These are phyloP conservation scores for Leptarthrus brevirostris DNA, from an alignment of 2,888 invertebrate species.

Conservation along the genomic window DNA sequence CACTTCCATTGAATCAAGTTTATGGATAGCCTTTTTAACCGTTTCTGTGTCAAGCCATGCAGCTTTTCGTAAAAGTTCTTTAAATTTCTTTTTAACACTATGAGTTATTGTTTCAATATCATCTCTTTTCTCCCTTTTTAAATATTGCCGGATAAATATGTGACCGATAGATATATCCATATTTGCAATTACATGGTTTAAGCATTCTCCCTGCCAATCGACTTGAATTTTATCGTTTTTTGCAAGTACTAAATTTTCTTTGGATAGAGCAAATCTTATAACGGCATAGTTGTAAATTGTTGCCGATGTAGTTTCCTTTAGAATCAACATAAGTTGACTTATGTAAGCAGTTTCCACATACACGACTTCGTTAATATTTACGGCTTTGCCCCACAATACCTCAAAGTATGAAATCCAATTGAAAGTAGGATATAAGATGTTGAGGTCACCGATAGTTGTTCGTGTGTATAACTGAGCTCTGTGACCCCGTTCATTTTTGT, in stretches of 20 bases:
- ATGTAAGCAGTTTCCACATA: slow-evolving; percentile 38
- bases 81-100: background rate
- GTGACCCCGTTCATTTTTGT: slow-evolving; percentile 44
- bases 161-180: slow-evolving; percentile 72
- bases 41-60: slow-evolving; percentile 25
- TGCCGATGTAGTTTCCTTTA: slow-evolving; percentile 2
- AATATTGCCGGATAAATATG: slow-evolving; percentile 70
- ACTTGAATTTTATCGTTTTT: background rate
- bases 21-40: background rate
- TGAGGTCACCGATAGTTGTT: slow-evolving; percentile 36
- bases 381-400: slow-evolving; percentile 7
- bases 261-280: slow-evolving; percentile 14
- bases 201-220: slow-evolving; percentile 82
- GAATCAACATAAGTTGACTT: slow-evolving; percentile 25
- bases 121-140: background rate
- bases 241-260: background rate
- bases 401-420: slow-evolving; percentile 50
- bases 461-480: slow-evolving; percentile 41
- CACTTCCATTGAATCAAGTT: slow-evolving; percentile 11
- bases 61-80: background rate
- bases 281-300: slow-evolving; percentile 48
- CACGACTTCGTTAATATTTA: background rate
- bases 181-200: slow-evolving; percentile 85
- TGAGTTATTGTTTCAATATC: slow-evolving; percentile 7
- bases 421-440: slow-evolving; percentile 33